These are phyloP conservation scores for Drosophila lutescens DNA, from an alignment of 2,888 invertebrate genomes.

Conservation along the genomic window DNA sequence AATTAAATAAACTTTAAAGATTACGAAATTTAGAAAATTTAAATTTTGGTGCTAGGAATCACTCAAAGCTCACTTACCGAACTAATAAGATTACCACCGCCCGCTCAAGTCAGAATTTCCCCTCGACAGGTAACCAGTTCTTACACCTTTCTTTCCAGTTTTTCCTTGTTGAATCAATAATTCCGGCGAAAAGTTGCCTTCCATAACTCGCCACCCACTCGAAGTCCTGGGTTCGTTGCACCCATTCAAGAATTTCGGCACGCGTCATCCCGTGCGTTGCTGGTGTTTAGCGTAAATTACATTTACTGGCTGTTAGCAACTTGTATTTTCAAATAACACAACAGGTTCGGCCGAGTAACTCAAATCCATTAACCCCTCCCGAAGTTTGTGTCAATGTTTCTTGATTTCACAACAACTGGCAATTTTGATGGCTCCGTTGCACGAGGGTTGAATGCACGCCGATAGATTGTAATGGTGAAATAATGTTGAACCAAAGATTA, in stretches of 20 bases:
- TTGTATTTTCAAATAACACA: constrained; percentile 42
- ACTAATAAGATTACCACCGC: not conserved
- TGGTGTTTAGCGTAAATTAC: constrained; percentile 27
- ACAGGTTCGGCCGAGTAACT: constrained; percentile 57
- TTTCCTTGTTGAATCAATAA: constrained; percentile 45
- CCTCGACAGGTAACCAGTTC: not conserved
- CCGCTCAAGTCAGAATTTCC: not conserved
- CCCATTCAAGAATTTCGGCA: constrained; percentile 28
- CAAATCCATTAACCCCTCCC: constrained; percentile 52
- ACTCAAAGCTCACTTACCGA: not conserved
- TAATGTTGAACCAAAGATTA: constrained; percentile 3
- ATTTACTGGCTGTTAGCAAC: constrained; percentile 36
- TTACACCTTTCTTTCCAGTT: constrained; percentile 3
- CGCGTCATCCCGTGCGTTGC: constrained; percentile 25
- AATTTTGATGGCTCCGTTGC: constrained; percentile 24
- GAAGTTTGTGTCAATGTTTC: constrained; percentile 49
- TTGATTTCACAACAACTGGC: constrained; percentile 50
- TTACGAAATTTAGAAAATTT: too few species aligned
- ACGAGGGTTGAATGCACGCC: constrained; percentile 31
- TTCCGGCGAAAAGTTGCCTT: constrained; percentile 5
- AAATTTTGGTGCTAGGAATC: too few species aligned
- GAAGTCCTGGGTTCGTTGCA: constrained; percentile 51
- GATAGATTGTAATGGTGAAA: constrained; percentile 8
- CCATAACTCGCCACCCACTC: constrained; percentile 15
- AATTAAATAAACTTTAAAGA: too few species aligned